Base-by-base conservation (phyloP, 2,888 invertebrate species). In the Pristionchus japonicus region DNA sequence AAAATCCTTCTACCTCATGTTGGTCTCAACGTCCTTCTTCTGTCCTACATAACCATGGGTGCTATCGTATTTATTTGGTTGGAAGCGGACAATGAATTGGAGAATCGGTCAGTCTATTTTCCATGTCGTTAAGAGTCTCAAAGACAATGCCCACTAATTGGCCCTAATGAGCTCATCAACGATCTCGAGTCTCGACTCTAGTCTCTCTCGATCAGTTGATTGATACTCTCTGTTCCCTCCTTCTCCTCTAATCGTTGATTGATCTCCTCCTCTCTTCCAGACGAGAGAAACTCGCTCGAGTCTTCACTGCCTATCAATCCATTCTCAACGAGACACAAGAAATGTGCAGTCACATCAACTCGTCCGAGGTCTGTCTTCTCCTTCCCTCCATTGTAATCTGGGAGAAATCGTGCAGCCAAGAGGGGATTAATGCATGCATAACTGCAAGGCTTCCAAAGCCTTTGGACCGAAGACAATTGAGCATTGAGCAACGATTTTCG, bases 1-100 rank as follows among this genome's bases (percentile, higher is more conserved):
- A 94, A 94, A 90, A 94, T 94, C 86, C 90, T 94, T 13, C 89
- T 93, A 20, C 94, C 94, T 13, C 94, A 94, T 89, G 93, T 94
- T 49, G 94, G 94, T 70, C 90, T 94, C 40, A 94, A 94, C 89
- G 91, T 93, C 15, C 90, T 94, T 31, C 91, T 94, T 47, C 89
- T 94, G 43, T 91, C 93, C 23, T 94, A 94, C 89, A 94, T 94
- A 61, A 92, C 93, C 37, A 91, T 93, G 89, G 94, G 94, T 57
- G 94, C 94, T 6, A 89, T 92, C 3, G 90, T 94, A 31, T 94
- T 94, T 89, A 94, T 93, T 40, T 93, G 92, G 92, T 90, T 94
- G 61, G 94, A 94, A 90, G 93, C 93, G 20, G 93, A 92, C 77
- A 91, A 92, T 83, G 94, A 94, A 89, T 77, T 94, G 67, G 91